Percentiles rank a stretch among this genome's conserved stretches.
Evolutionary conservation across 2,888 invertebrate genomes (phyloP).

Genomic region (Metallyticus violacea): DNA sequence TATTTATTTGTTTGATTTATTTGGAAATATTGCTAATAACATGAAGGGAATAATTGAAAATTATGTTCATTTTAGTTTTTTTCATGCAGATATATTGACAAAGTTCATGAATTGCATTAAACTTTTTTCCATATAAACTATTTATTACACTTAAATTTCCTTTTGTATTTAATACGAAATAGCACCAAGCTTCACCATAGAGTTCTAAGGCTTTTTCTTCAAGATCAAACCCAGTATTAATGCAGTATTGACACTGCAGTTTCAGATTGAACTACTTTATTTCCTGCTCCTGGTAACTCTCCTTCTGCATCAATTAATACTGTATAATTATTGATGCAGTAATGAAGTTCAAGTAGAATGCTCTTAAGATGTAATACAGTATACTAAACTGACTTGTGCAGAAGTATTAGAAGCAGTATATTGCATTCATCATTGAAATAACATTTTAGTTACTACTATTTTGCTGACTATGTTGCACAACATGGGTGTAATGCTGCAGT

Average conservation of each 20-base stretch:
- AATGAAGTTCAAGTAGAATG: background rate
- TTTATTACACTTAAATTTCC: background rate
- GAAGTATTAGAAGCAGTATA: too few species aligned
- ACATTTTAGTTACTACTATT: too few species aligned
- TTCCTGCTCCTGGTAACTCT: too few species aligned
- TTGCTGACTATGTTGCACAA: too few species aligned
- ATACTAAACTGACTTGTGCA: too few species aligned
- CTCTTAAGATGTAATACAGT: background rate
- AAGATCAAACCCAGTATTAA: background rate
- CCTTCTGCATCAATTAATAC: too few species aligned
- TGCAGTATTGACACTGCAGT: background rate
- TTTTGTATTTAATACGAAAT: background rate
- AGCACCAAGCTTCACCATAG: background rate
- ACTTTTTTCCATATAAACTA: background rate
- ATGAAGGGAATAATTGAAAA: background rate
- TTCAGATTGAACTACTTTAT: background rate
- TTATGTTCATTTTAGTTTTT: background rate
- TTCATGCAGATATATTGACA: background rate
- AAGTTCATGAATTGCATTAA: background rate
- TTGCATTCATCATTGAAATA: too few species aligned
- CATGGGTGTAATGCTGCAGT: too few species aligned
- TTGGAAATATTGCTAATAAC: background rate
- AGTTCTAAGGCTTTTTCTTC: background rate
- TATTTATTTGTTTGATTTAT: background rate
- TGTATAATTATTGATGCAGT: background rate